Evolutionary conservation across 2,113 vertebrate species (phyloP).

Genomic region (Rhea americana): DNA sequence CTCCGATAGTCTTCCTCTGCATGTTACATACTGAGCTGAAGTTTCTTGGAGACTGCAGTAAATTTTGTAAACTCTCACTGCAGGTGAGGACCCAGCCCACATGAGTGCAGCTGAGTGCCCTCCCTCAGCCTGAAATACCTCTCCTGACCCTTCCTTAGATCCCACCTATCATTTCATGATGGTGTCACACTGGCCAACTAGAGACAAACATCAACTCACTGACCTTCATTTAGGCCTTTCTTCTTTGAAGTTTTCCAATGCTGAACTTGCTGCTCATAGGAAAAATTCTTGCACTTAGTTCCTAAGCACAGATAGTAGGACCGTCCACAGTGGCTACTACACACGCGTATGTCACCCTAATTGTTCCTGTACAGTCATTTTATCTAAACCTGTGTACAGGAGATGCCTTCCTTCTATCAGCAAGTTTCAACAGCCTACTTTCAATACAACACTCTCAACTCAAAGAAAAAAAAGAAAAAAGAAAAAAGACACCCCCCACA

Average conservation of each 20-base stretch:
- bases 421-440: neutral
- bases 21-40: neutral
- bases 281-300: neutral
- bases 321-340: neutral
- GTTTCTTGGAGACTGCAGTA: neutral
- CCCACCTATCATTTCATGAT: neutral
- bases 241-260: neutral
- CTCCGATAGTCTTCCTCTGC: neutral
- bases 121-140: neutral
- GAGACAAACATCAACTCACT: slow-evolving; percentile 6
- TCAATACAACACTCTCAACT: neutral
- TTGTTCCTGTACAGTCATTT: neutral
- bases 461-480: neutral
- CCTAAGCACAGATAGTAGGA: neutral
- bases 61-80: neutral
- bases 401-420: neutral
- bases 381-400: neutral
- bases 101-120: neutral
- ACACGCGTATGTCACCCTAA: neutral
- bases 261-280: neutral
- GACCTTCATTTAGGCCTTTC: neutral
- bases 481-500: neutral
- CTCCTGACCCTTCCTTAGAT: neutral
- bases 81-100: neutral
- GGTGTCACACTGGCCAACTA: neutral